Evolutionary conservation across 23 tunicate genomes (phyloP), one percentile per base, ranked within the genome.

Genomic region (Styela plicata): DNA sequence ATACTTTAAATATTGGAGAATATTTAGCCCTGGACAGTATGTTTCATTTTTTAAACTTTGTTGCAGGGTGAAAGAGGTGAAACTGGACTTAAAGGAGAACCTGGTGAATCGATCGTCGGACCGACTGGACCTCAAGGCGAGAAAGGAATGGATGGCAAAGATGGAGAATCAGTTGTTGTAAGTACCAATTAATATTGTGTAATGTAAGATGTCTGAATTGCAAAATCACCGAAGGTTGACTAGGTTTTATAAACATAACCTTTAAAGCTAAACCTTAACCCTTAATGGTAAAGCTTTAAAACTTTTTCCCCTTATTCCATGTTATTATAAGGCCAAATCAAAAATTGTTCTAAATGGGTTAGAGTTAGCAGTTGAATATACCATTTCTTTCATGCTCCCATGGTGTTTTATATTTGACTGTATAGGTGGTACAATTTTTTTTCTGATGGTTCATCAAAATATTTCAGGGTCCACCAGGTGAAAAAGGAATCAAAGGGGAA

Each of bases 101-200:
- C 57, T 5, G 85, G 85, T 5, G 36, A 31, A 24, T 69, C 74
- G 22, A 65, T 69, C 18, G 74, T 36, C 34, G 83, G 83, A 21
- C 74, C 34, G 33, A 61, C 82, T 74, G 96, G 96, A 28, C 84
- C 74, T 30, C 71, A 70, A 10, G 91, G 91, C 36, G 74, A 69
- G 30, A 36, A 70, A 25, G 89, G 89, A 33, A 79, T 82, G 19
- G 77, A 80, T 33, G 97, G 97, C 1, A 81, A 83, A 0, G 83
- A 77, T n/a, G 97, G 97, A 34, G 90, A 86, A 70, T 84, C 82
- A 34, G 84, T 84, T 24, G 85, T 79, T 17, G 89, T 79, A 33
- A 85, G 93, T 29, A 84, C n/a, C n/a, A n/a, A n/a, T n/a, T n/a
- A n/a, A n/a, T n/a, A n/a, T n/a, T n/a, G n/a, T n/a, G n/a, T n/a